Evolutionary conservation across 2,888 invertebrate genomes (phyloP).

Genomic region (Napeogenes sylphis): DNA sequence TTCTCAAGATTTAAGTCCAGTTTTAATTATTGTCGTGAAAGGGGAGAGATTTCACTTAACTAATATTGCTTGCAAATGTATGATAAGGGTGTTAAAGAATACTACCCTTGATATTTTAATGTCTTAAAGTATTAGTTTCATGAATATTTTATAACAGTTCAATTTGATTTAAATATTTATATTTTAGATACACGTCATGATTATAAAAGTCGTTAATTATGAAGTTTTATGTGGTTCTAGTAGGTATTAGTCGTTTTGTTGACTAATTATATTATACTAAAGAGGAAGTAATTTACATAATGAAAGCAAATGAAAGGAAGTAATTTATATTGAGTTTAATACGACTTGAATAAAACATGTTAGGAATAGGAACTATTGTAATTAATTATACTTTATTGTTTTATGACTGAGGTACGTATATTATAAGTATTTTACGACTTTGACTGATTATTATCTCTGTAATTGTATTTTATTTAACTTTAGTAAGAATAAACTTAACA

Average conservation of each 20-base stretch:
- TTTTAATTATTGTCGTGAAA: no score
- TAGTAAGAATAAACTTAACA: background rate
- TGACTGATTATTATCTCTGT: background rate
- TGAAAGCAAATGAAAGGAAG: constrained; percentile 20
- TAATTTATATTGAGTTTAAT: constrained; percentile 15
- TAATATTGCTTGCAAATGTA: constrained; percentile 10
- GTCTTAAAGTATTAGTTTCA: no score
- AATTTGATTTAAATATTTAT: no score
- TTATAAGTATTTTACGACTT: background rate
- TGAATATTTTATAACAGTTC: no score
- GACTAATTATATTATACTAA: constrained; percentile 19
- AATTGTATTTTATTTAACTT: no score
- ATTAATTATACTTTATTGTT: constrained; percentile 24
- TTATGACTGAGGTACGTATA: constrained; percentile 10
- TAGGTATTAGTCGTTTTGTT: constrained; percentile 12
- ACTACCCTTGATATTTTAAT: background rate
- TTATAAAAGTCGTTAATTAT: no score
- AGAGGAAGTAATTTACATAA: constrained; percentile 33
- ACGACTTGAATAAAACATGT: constrained; percentile 24
- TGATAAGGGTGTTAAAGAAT: constrained; percentile 20
- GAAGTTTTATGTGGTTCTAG: no score
- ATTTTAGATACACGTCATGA: no score
- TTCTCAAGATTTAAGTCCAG: no score
- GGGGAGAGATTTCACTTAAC: no score
- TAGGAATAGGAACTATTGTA: constrained; percentile 24